Conservation (phyloP, 2,797 vertebrate genomes). For the Glossophaga mutica region DNA sequence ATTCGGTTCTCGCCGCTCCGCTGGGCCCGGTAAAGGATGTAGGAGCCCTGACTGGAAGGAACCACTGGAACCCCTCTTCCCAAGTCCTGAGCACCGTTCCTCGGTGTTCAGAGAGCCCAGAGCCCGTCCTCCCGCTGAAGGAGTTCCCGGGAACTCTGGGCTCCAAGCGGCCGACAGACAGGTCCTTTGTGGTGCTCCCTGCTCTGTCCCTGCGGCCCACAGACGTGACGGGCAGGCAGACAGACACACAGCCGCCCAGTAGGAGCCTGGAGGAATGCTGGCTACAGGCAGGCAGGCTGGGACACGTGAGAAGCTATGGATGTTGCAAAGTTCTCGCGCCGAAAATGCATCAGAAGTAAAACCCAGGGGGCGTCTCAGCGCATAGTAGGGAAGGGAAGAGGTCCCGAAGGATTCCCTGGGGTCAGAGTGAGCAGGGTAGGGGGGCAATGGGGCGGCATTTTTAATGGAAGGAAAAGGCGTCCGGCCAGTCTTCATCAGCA, state of each 20-base stretch:
- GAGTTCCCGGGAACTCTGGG: background rate
- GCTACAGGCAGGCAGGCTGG: background rate
- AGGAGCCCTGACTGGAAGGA: conserved; percentile 14
- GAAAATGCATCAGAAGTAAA: background rate
- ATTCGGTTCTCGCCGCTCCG: conserved; percentile 11
- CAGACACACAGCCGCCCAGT: no score
- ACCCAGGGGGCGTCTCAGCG: background rate
- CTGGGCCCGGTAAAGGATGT: conserved; percentile 60
- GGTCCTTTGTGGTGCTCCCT: background rate
- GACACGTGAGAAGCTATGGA: background rate
- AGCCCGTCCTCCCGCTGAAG: background rate
- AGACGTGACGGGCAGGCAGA: background rate
- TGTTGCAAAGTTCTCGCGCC: background rate
- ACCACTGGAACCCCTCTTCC: conserved; percentile 23
- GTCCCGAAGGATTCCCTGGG: background rate
- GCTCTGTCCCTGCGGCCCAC: background rate
- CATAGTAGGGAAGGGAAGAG: background rate
- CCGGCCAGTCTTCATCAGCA: background rate
- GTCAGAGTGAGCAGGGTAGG: no score
- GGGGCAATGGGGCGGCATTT: no score
- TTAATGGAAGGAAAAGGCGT: background rate
- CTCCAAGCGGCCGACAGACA: background rate
- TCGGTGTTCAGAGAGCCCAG: background rate
- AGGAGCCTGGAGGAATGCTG: background rate
- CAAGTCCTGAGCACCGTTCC: background rate